phyloP scores from a whole-genome alignment of 2,797 vertebrate genomes.

The Peromyscus melanophrys region DNA sequence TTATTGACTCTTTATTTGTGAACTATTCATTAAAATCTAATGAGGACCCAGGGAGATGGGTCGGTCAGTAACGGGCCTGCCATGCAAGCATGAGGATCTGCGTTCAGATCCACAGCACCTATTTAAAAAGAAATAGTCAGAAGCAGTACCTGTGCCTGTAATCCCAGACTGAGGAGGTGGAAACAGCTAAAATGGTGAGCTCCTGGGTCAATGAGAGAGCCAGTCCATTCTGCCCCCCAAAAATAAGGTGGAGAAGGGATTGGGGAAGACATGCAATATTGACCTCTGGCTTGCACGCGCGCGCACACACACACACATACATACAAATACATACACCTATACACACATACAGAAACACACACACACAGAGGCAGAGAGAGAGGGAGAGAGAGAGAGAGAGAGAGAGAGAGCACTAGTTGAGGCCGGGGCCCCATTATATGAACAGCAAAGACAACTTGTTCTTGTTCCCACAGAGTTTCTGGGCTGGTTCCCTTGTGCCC shows the following conservation, averaged over 20 bases:
- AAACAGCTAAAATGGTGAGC: neutral
- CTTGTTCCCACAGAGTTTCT: neutral
- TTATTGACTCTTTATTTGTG: neutral
- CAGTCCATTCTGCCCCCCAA: neutral
- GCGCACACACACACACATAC: neutral
- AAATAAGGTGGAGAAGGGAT: neutral
- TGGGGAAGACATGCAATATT: neutral
- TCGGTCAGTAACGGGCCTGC: neutral
- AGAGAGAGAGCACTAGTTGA: neutral
- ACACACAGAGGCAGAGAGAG: too few species aligned
- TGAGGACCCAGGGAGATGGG: neutral
- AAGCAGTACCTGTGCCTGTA: neutral
- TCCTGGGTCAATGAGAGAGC: neutral
- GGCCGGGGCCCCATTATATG: neutral
- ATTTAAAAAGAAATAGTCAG: neutral
- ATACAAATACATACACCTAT: neutral
- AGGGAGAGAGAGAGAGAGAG: neutral
- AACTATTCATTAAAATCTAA: conserved; percentile 1
- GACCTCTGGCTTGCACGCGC: neutral
- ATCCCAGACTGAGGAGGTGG: neutral
- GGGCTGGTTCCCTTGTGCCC: neutral
- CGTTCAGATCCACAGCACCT: neutral
- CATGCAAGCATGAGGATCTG: neutral
- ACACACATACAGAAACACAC: neutral
- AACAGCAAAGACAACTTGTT: neutral